These are phyloP conservation scores for Anorthoa munda DNA, from an alignment of 2,888 invertebrate species.

Conservation along the genomic window DNA sequence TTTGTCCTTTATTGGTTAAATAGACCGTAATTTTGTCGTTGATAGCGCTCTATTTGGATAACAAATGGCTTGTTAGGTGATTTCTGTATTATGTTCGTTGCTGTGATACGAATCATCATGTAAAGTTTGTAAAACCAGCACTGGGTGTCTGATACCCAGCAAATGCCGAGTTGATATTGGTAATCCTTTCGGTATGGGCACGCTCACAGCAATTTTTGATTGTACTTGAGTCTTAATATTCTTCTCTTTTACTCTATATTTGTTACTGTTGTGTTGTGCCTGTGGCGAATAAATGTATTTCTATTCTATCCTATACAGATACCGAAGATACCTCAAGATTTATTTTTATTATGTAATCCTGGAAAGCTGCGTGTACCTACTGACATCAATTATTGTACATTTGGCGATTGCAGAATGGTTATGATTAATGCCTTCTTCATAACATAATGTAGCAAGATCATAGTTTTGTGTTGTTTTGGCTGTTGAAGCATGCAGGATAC, in stretches of 20 bases:
- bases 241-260: too few relatives aligned
- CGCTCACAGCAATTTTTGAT: too few relatives aligned
- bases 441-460: neutral
- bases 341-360: neutral
- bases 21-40: conserved; percentile 68
- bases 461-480: neutral
- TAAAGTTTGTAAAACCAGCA: too few relatives aligned
- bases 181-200: too few relatives aligned
- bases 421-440: neutral
- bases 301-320: too few relatives aligned
- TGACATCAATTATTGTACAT: too few relatives aligned
- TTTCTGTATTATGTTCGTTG: conserved; percentile 24
- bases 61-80: conserved; percentile 52
- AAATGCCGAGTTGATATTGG: too few relatives aligned
- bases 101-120: neutral
- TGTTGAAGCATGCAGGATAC: too few relatives aligned
- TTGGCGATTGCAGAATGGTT: neutral
- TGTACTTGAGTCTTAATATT: too few relatives aligned
- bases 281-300: too few relatives aligned
- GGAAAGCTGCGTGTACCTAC: neutral
- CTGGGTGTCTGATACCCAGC: too few relatives aligned
- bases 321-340: neutral
- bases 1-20: conserved; percentile 74
- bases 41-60: conserved; percentile 46
- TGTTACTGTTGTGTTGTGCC: too few relatives aligned